Conservation (phyloP, 2,113 vertebrate species). For the human region DNA sequence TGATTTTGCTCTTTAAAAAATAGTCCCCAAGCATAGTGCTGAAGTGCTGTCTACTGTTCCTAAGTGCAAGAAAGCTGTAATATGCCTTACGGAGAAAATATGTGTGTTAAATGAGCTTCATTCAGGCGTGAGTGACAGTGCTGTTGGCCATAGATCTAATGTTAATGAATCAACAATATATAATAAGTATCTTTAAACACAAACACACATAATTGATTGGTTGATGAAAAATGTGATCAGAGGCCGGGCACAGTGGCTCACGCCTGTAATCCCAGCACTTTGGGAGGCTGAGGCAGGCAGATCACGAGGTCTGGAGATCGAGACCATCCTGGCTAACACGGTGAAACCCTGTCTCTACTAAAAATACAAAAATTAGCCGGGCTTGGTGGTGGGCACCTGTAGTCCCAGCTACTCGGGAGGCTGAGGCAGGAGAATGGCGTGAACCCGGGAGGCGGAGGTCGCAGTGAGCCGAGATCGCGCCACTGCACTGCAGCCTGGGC, state of each 20-base stretch:
- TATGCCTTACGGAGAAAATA: not conserved
- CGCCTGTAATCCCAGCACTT: too few species aligned
- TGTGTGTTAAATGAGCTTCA: not conserved
- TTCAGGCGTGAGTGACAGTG: not conserved
- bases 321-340: too few species aligned
- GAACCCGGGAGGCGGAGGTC: too few species aligned
- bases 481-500: too few species aligned
- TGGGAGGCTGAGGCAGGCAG: too few species aligned
- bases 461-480: too few species aligned
- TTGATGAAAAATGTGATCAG: not conserved
- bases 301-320: too few species aligned
- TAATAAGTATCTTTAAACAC: not conserved
- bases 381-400: too few species aligned
- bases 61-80: not conserved
- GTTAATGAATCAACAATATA: not conserved
- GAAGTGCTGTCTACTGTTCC: not conserved
- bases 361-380: too few species aligned
- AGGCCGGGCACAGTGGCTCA: not conserved
- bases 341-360: too few species aligned
- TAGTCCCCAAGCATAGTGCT: not conserved
- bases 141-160: not conserved
- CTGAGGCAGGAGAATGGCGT: too few species aligned
- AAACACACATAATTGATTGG: not conserved
- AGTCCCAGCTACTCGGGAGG: too few species aligned
- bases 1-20: not conserved